A percentile compares a stretch with the other conserved stretches of the same genome.
Evolutionary conservation across 2,888 invertebrate genomes (phyloP).

Genomic region (Brachyptera risi): DNA sequence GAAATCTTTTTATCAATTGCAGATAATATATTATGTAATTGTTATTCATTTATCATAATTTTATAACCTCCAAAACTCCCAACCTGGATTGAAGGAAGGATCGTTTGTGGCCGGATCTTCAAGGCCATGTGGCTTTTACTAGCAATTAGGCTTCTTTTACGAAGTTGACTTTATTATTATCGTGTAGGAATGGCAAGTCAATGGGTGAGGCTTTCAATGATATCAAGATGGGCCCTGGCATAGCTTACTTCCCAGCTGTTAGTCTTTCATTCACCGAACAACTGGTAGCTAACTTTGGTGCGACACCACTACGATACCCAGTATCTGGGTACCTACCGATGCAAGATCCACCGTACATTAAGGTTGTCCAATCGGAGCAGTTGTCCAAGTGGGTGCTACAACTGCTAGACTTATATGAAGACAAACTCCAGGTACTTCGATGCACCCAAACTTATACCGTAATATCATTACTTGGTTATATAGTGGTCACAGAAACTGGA

Average conservation of each 20-base stretch:
- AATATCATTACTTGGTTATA: too few species aligned
- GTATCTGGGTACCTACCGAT: constrained; percentile 62
- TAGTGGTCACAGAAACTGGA: too few species aligned
- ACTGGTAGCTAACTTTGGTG: constrained; percentile 75
- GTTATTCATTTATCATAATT: too few species aligned
- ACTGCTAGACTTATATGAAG: constrained; percentile 41
- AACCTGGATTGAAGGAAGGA: not conserved
- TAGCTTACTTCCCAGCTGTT: constrained; percentile 77
- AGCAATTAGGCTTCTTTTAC: too few species aligned
- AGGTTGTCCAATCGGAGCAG: constrained; percentile 42
- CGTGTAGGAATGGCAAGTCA: constrained; percentile 65
- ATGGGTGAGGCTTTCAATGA: constrained; percentile 70
- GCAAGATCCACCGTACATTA: constrained; percentile 46
- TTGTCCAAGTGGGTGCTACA: constrained; percentile 49
- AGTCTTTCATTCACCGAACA: constrained; percentile 73
- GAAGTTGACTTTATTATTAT: too few species aligned
- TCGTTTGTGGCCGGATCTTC: too few species aligned
- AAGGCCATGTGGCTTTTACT: too few species aligned
- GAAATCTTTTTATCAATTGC: too few species aligned
- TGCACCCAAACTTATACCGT: not conserved
- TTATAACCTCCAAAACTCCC: not conserved
- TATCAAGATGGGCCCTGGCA: constrained; percentile 65
- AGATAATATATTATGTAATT: too few species aligned
- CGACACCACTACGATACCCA: constrained; percentile 62
- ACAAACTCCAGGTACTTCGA: constrained; percentile 31